Base-by-base conservation (phyloP, 2,797 vertebrate species). In the Alectoris magna region DNA sequence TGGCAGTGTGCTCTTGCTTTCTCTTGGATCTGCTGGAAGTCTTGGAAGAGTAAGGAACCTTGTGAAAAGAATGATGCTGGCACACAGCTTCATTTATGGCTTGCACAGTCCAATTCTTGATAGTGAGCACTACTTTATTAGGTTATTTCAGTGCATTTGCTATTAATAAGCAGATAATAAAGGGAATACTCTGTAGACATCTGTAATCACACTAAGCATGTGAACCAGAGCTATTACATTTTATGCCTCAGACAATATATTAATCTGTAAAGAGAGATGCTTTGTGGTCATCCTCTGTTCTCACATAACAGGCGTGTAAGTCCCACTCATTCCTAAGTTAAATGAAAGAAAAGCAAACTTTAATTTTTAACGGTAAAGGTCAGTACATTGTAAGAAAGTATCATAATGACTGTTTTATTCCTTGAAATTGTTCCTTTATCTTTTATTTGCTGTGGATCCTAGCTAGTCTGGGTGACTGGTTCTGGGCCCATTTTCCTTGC, bases 301-400 rank as follows among this genome's bases (percentile, higher is more conserved):
- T 88, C 88, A 56, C 55, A 9, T 38, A 85, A 87, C 92, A 94
- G 87, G 95, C 87, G 83, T 93, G 1, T 88, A 70, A 87, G 66
- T 85, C 93, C 93, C 38, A 91, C 87, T 91, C 39, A 23, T 39
- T 91, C 92, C 87, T 88, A 90, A 89, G 56, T 89, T 87, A 89
- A 78, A 66, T 22, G 39, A 3, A 3, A 63, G 46, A 72, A 87
- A 80, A 87, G 38, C 66, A 68, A 93, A 70, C 67, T n/a, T 70
- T 66, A 41, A 84, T 77, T 87, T 88, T 91, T 51, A 60, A 1
- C 83, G 36, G 13, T 59, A 87, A 51, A 87, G 78, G 72, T 90
- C 91, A 85, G 11, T 83, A 51, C 23, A 39, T 80, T 51, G 31
- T 59, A 23, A 34, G 56, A 58, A 34, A 58, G n/a, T 34, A 58